Evolutionary conservation across 2,888 invertebrate species (phyloP), one percentile per base, ranked within the genome.

Genomic region (Branchipolynoe longqiensis): DNA sequence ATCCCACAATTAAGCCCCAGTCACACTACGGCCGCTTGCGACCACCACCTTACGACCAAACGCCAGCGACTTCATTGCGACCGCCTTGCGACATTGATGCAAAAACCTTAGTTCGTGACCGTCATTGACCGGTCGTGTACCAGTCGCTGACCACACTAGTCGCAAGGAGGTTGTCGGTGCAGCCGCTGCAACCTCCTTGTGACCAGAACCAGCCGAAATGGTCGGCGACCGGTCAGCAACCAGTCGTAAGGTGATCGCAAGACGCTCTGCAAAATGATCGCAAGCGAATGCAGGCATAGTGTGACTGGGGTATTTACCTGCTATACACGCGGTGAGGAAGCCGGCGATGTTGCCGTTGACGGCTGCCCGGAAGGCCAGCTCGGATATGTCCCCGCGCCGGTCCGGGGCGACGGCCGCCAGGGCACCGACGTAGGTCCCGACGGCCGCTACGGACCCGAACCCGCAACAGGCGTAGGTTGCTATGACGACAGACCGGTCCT

Each of bases 391-490:
- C 8, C 87, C 87, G 40, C 87, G 48, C n/a, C 87, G 82, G n/a
- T 86, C 84, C 1, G 89, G 89, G 14, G 89, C 89, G 25, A 89
- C 87, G 12, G 88, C 87, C 6, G 86, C 86, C 48, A 89, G 82
- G 28, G 89, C 88, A 22, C 89, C 89, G 4, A 89, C 87, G 85
- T 88, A 89, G 2, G 89, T 85, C 2, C 89, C 89, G 40, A 89
- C 86, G 8, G 89, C 88, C 14, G 89, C 89, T 58, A 89, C 87
- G 40, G 86, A 87, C 12, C 89, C 89, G 74, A 89, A 89, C 1
- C 89, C 89, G 83, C 89, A 89, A 58, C 89, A 89, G 2, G 89
- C 89, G 74, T 89, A 89, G 6, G 89, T 89, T 12, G 89, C 89
- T 54, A 89, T 86, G 28, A 89, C 89, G 12, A 84, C 85, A 28